Evolutionary conservation across 1,140 invertebrate genomes (phyloP), one percentile per base, ranked within the genome.

Genomic region (Conus betulinus): DNA sequence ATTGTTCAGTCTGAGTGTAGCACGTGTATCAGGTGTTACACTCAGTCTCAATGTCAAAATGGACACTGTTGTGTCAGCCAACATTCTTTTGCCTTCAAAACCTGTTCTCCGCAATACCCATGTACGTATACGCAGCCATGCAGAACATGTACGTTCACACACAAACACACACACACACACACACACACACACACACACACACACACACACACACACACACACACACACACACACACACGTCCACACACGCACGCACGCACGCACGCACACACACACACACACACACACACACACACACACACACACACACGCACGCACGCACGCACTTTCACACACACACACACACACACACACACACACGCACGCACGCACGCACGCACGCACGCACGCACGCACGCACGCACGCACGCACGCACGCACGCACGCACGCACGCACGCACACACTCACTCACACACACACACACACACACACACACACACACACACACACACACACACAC

Each of bases 211-310:
- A 78, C 76, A 78, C 76, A 78, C 76, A 78, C 76, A 78, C 76
- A 78, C 76, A 78, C 76, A 78, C 76, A 78, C 76, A 78, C 76
- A 78, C 76, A 78, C 17, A 78, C 76, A 78, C 76, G 20, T 20
- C 6, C n/a, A 78, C 76, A 78, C n/a, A 78, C 76, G 20, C 76
- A 25, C n/a, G 20, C 39, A 25, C n/a, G 20, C 76, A 25, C 39
- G 20, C 76, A 78, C 76, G 20, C 76, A 51, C 76, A 78, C 6
- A 25, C 6, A 78, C 76, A 25, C 76, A 78, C 76, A 25, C 76
- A 10, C 76, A 25, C 76, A 25, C 76, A 25, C 76, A 25, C 76
- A 25, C 76, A 25, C 76, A 25, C 76, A 25, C 76, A 25, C 76
- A 25, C 76, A 25, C 76, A 25, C 76, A 25, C n/a, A 25, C 39